Evolutionary conservation across 1,140 invertebrate genomes (phyloP).

Genomic region (Bombus turneri): DNA sequence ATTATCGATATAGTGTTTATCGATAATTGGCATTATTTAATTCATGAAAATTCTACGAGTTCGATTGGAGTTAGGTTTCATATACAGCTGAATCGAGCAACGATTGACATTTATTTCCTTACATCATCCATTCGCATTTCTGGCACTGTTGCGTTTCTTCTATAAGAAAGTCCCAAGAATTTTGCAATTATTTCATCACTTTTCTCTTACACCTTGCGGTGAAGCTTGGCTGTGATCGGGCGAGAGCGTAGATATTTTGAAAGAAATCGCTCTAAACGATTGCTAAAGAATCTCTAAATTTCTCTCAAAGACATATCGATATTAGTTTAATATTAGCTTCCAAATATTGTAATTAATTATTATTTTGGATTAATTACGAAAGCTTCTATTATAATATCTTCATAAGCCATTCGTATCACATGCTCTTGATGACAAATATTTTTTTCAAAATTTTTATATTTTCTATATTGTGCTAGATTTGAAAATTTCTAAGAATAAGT

Average conservation of each 20-base stretch:
- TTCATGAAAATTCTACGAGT: too few relatives aligned
- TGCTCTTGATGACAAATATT: too few relatives aligned
- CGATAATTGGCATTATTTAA: too few relatives aligned
- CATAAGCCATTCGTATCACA: too few relatives aligned
- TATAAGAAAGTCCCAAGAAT: slow-evolving; percentile 54
- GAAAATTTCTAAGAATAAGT: too few relatives aligned
- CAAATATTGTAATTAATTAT: too few relatives aligned
- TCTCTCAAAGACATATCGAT: not conserved
- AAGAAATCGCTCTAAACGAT: slow-evolving; percentile 4
- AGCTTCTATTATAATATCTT: too few relatives aligned
- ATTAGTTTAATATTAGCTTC: not conserved
- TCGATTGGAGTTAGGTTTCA: not conserved
- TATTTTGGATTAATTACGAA: too few relatives aligned
- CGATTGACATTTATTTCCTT: slow-evolving; percentile 42
- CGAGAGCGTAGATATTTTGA: not conserved
- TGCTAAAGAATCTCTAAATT: not conserved
- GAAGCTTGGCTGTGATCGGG: not conserved
- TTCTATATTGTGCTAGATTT: too few relatives aligned
- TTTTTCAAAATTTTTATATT: too few relatives aligned
- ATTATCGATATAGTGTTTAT: too few relatives aligned
- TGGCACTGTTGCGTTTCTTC: slow-evolving; percentile 42
- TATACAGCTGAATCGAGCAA: not conserved
- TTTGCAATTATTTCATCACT: slow-evolving; percentile 60
- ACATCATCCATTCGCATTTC: slow-evolving; percentile 59
- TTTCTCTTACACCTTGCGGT: slow-evolving; percentile 41